These are phyloP conservation scores for Matsumurasca onukii DNA, from an alignment of 1,140 invertebrate species.

Conservation along the genomic window DNA sequence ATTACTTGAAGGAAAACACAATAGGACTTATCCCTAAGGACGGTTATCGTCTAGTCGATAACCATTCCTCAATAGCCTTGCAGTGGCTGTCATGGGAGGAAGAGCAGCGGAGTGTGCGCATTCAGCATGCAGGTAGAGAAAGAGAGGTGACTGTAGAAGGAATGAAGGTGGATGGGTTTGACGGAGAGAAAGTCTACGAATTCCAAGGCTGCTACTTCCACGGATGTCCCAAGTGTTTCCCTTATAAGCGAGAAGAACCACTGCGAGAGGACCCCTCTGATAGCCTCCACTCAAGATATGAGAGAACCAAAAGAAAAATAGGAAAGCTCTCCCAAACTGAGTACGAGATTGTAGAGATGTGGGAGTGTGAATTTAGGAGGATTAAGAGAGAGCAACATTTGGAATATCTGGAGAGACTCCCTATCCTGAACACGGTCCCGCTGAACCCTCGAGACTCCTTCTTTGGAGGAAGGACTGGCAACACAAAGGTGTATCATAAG, in stretches of 20 bases:
- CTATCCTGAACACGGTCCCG: not conserved
- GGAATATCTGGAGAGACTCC: not conserved
- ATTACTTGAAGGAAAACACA: too few species aligned
- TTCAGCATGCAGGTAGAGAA: too few species aligned
- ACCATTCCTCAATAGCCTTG: constrained; percentile 1
- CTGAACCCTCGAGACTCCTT: constrained; percentile 1
- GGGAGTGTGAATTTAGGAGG: not conserved
- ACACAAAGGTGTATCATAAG: constrained; percentile 38
- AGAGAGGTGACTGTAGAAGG: too few species aligned
- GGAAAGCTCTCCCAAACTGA: not conserved
- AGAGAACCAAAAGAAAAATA: constrained; percentile 10
- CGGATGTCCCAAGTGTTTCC: too few species aligned
- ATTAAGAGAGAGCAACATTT: not conserved
- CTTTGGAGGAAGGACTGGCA: constrained; percentile 18
- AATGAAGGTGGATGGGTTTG: too few species aligned
- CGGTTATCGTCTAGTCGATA: constrained; percentile 3
- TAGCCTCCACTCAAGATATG: not conserved
- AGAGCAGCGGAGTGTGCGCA: too few species aligned
- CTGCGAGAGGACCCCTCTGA: constrained; percentile 7
- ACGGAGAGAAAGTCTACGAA: constrained; percentile 4
- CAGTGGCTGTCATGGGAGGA: constrained; percentile 6
- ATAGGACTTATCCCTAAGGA: too few species aligned
- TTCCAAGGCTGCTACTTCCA: too few species aligned
- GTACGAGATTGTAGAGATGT: constrained; percentile 7
- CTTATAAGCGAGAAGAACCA: constrained; percentile 12